Conservation (phyloP, 2,888 invertebrate genomes). For the Andrena praecox region DNA sequence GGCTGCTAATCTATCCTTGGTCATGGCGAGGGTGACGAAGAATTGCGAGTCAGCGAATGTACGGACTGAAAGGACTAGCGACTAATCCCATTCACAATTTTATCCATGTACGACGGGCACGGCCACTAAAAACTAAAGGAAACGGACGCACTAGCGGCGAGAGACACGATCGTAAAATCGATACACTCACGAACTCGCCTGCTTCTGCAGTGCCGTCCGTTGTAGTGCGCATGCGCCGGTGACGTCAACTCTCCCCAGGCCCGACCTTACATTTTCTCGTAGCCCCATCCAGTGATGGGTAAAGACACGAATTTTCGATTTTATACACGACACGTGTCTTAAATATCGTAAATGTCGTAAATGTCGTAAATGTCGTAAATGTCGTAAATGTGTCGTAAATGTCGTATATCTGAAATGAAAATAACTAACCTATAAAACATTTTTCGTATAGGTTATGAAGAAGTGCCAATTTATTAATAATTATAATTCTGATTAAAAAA, state of each 20-base stretch:
- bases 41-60: slow-evolving; percentile 79
- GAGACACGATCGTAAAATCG: slow-evolving; percentile 91
- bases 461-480: too few species aligned
- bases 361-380: too few species aligned
- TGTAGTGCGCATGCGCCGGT: slow-evolving; percentile 86
- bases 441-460: too few species aligned
- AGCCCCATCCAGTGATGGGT: too few species aligned
- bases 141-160: slow-evolving; percentile 83
- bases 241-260: slow-evolving; percentile 80
- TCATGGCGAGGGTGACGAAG: slow-evolving; percentile 87
- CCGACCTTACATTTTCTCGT: slow-evolving; percentile 24
- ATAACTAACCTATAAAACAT: too few species aligned
- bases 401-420: too few species aligned
- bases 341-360: too few species aligned
- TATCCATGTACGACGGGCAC: slow-evolving; percentile 90
- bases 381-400: too few species aligned
- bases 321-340: too few species aligned
- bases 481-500: too few species aligned
- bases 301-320: too few species aligned
- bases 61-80: slow-evolving; percentile 80
- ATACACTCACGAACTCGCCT: slow-evolving; percentile 89
- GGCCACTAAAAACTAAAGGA: slow-evolving; percentile 87
- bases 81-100: slow-evolving; percentile 91
- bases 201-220: slow-evolving; percentile 88
- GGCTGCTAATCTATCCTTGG: slow-evolving; percentile 98